These are phyloP conservation scores for Stichodactyla helianthus DNA, from an alignment of 64 coral and sea anemone genomes.

Conservation along the genomic window DNA sequence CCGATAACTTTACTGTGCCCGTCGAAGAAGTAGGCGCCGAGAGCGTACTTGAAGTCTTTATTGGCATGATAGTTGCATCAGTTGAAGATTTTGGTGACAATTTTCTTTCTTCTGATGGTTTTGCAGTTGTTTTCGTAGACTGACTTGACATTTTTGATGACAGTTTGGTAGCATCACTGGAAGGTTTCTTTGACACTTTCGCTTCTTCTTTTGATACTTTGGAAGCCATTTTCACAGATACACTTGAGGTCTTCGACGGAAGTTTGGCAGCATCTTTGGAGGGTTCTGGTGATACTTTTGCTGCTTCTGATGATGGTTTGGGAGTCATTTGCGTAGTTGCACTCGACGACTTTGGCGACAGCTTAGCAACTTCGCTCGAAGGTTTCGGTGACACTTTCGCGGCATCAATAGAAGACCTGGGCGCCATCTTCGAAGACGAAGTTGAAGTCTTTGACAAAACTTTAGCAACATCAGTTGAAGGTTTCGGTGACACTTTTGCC, in stretches of 20 bases:
- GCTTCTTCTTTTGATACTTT: background rate
- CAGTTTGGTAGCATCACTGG: conserved; percentile 3
- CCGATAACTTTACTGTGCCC: background rate
- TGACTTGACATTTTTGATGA: background rate
- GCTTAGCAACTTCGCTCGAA: background rate
- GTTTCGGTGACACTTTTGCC: conserved; percentile 14
- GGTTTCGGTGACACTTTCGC: background rate
- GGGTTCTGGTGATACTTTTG: background rate
- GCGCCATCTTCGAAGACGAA: background rate
- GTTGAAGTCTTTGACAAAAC: background rate
- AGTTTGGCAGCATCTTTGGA: background rate
- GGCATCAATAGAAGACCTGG: background rate
- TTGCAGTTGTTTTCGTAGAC: background rate
- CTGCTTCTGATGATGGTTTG: conserved; percentile 1
- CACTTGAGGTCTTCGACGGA: background rate
- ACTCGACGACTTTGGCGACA: conserved; percentile 10
- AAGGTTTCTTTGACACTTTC: background rate
- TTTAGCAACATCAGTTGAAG: conserved; percentile 16
- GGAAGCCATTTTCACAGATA: conserved; percentile 3
- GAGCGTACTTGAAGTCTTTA: conserved; percentile 4
- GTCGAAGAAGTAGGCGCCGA: background rate
- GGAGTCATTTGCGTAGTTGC: conserved; percentile 1
- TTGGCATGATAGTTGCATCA: background rate
- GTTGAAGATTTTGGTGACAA: conserved; percentile 1
- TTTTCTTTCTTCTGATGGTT: background rate